Percentiles rank a stretch among this genome's conserved stretches.
phyloP scores from a whole-genome alignment of 2,113 vertebrate species.

The Gobius niger region DNA sequence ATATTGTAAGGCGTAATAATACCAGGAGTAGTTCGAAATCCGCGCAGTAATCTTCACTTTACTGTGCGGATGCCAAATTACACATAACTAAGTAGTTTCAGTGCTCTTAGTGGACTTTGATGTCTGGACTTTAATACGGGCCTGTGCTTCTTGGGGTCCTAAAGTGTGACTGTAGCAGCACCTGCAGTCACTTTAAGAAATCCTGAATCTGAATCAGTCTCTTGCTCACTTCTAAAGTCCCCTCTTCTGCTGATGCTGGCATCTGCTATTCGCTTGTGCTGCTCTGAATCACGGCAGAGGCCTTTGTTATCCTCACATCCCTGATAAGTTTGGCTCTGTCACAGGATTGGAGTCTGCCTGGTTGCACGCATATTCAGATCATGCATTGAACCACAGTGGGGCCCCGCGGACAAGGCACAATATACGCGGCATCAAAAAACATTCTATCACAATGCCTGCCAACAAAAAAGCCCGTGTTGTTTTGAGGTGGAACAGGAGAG shows the following conservation, averaged over 20 bases:
- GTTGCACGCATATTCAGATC: constrained; percentile 17
- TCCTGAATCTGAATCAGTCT: not conserved
- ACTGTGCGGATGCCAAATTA: too few species aligned
- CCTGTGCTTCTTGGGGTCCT: not conserved
- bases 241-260: constrained; percentile 1
- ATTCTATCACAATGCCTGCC: not conserved
- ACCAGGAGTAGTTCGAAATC: too few species aligned
- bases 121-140: too few species aligned
- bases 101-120: too few species aligned
- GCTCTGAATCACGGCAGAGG: not conserved
- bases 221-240: constrained; percentile 1
- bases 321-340: not conserved
- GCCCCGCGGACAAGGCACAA: not conserved
- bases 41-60: too few species aligned
- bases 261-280: not conserved
- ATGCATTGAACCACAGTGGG: constrained; percentile 18
- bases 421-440: not conserved
- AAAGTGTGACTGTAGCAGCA: not conserved
- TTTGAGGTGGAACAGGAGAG: not conserved
- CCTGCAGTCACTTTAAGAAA: not conserved
- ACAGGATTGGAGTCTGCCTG: not conserved
- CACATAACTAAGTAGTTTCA: too few species aligned
- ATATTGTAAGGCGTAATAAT: too few species aligned
- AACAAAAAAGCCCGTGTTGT: not conserved
- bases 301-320: not conserved